Conservation (phyloP, 2,797 vertebrate species). For the Poecilia picta region DNA sequence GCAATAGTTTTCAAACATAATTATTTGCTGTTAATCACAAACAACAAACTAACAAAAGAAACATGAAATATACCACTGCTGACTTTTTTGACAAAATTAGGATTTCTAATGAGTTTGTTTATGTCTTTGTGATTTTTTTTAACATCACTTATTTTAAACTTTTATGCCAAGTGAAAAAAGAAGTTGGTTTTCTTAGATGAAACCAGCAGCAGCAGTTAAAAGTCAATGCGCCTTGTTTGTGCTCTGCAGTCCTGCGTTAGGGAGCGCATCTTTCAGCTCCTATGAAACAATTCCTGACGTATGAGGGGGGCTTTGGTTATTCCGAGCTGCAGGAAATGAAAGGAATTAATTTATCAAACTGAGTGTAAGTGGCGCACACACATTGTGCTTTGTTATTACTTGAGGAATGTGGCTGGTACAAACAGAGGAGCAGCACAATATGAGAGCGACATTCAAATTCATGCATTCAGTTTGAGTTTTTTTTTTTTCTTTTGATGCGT, state of each 20-base stretch:
- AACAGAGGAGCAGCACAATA: conserved; percentile 40
- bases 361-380: conserved; percentile 33
- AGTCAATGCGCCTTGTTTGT: background rate
- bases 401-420: conserved; percentile 17
- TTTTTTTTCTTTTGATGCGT: conserved; percentile 24
- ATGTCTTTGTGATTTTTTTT: background rate
- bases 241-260: background rate
- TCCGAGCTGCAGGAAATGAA: conserved; percentile 37
- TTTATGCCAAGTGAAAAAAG: background rate
- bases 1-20: background rate
- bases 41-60: background rate
- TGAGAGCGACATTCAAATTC: conserved; percentile 34
- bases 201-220: conserved; percentile 18
- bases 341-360: conserved; percentile 57
- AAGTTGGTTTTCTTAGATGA: background rate
- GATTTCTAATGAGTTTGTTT: background rate
- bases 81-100: background rate
- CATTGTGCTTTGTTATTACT: conserved; percentile 27
- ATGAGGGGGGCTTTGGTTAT: conserved; percentile 18
- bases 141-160: background rate
- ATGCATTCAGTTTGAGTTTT: conserved; percentile 10
- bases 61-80: background rate
- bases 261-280: conserved; percentile 21
- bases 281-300: conserved; percentile 23
- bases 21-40: background rate